Percentiles rank a stretch among this genome's conserved stretches.
Evolutionary conservation across 2,797 vertebrate species (phyloP).

Genomic region (Prunella strophiata): DNA sequence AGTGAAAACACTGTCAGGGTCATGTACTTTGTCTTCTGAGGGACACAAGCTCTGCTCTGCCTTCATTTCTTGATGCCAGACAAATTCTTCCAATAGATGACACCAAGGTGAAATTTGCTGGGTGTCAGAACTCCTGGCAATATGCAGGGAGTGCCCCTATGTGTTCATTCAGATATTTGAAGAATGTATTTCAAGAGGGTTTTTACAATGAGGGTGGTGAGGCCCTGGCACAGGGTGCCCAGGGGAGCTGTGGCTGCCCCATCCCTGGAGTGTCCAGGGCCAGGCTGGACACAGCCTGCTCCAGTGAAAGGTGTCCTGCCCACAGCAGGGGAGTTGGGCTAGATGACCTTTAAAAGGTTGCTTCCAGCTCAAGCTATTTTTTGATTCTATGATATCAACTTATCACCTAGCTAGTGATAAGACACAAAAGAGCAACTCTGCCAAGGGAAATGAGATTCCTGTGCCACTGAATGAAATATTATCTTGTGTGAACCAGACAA

Average conservation of each 20-base stretch:
- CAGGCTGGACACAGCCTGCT: neutral
- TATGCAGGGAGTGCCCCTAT: neutral
- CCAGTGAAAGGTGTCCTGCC: neutral
- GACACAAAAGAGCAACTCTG: neutral
- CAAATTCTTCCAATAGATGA: neutral
- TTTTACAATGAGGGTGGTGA: neutral
- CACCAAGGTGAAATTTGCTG: neutral
- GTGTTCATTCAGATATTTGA: neutral
- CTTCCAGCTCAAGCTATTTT: neutral
- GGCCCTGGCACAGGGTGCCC: neutral
- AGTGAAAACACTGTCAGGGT: neutral
- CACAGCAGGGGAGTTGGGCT: fast-evolving
- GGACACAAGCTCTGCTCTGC: neutral
- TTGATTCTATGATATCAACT: neutral
- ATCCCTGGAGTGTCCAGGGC: neutral
- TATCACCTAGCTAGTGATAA: neutral
- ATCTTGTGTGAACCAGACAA: neutral
- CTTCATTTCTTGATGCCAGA: neutral
- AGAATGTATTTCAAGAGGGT: neutral
- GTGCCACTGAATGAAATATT: neutral
- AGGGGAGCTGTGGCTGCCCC: neutral
- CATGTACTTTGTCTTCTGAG: neutral
- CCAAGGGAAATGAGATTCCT: neutral
- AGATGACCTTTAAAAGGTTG: neutral
- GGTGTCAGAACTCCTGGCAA: neutral